Evolutionary conservation across 2,797 vertebrate genomes (phyloP), one percentile per base, ranked within the genome.

Genomic region (Gymnoscopelus braueri): DNA sequence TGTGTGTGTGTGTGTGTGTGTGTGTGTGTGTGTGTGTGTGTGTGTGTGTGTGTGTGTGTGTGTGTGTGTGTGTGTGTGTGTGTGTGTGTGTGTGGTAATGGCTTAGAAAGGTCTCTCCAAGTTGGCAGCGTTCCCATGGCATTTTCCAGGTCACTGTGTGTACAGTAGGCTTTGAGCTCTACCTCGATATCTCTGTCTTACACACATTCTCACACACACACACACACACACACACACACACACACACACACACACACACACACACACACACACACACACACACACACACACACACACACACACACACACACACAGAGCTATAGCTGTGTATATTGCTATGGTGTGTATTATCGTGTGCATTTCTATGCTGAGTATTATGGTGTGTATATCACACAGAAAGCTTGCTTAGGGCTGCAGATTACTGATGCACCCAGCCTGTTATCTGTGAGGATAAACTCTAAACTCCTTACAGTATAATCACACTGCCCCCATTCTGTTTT

Each of bases 71-170:
- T 19, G 19, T 19, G 19, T 19, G 19, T 19, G 4, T 35, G 49
- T 32, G 57, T 14, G 49, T 75, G 78, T 83, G 81, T 88, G 88
- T 89, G 86, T 91, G 88, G 86, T 90, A 84, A 84, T 82, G 78
- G 82, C 85, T 85, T 61, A 63, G 69, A 79, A 72, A 78, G 68
- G 84, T 82, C 74, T 75, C 65, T 78, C 84, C 85, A 87, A 86
- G 82, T 89, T 90, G 90, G 86, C 89, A 69, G 65, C 60, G 78
- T 67, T 52, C 65, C 50, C 23, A 29, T 67, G 81, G 64, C 72
- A 75, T 79, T 79, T 79, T 90, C 86, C 87, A 89, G 87, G 83
- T 80, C 71, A 70, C 80, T 10, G 72, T 87, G 51, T 12, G 14
- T 19, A 9, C 54, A 19, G 75, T 83, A 11, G 67, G 78, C 49